phyloP scores from a whole-genome alignment of 2,113 vertebrate genomes.

The Parotia lawesii region DNA sequence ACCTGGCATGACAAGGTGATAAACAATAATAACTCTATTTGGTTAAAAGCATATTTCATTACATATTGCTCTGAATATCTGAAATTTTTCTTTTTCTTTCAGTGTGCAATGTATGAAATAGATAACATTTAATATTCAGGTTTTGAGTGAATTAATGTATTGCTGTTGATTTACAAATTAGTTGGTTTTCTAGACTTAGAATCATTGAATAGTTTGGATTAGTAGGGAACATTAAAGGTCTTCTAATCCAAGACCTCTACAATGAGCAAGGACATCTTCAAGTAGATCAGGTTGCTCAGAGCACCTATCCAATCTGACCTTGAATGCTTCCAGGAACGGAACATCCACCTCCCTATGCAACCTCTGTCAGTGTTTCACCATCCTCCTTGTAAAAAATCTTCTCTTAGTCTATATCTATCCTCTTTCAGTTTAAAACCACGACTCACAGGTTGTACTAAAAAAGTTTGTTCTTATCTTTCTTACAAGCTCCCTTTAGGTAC shows the following conservation, averaged over 20 bases:
- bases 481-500: neutral
- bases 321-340: neutral
- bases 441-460: neutral
- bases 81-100: neutral
- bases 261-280: neutral
- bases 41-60: neutral
- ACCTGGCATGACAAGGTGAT: neutral
- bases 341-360: neutral
- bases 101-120: neutral
- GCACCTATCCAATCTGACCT: fast-evolving
- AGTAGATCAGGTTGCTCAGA: neutral
- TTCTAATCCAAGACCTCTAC: neutral
- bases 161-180: neutral
- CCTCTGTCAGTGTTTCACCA: neutral
- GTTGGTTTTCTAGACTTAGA: neutral
- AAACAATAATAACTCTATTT: neutral
- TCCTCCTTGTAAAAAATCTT: neutral
- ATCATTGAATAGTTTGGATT: neutral
- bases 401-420: too few relatives aligned
- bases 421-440: neutral
- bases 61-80: neutral
- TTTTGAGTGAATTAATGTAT: neutral
- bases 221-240: neutral
- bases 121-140: neutral
- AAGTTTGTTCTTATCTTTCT: neutral